Percentiles rank a stretch among this genome's conserved stretches.
Evolutionary conservation across 1,140 invertebrate genomes (phyloP).

Genomic region (Seison nebaliae): DNA sequence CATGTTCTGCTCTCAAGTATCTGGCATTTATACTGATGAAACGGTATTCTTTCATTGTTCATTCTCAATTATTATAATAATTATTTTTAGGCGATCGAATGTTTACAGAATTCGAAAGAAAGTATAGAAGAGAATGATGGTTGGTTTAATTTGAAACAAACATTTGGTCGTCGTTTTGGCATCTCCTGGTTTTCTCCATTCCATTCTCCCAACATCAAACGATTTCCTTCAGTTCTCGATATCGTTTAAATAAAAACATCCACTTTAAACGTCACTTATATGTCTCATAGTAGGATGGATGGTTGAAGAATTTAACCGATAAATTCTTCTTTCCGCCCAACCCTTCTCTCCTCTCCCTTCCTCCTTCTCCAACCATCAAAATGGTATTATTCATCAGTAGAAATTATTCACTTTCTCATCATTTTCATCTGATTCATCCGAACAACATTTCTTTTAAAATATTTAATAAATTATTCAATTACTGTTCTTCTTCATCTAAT

Average conservation of each 20-base stretch:
- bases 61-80: background rate
- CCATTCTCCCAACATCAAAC: conserved; percentile 3
- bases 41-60: background rate
- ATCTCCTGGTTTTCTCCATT: conserved; percentile 9
- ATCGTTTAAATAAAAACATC: background rate
- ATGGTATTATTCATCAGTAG: background rate
- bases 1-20: conserved; percentile 85
- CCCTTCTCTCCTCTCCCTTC: background rate
- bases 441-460: conserved; percentile 1
- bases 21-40: conserved; percentile 76
- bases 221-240: background rate
- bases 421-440: background rate
- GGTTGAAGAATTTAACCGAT: background rate
- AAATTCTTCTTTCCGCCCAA: background rate
- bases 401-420: background rate
- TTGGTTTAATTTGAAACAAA: background rate
- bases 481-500: background rate
- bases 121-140: conserved; percentile 1
- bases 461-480: background rate
- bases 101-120: conserved; percentile 4
- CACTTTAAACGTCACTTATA: background rate
- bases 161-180: conserved; percentile 7
- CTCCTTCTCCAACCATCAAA: background rate
- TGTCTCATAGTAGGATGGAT: background rate
- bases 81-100: conserved; percentile 1